Evolutionary conservation across 2,888 invertebrate genomes (phyloP).

Genomic region (Norana najaformis): DNA sequence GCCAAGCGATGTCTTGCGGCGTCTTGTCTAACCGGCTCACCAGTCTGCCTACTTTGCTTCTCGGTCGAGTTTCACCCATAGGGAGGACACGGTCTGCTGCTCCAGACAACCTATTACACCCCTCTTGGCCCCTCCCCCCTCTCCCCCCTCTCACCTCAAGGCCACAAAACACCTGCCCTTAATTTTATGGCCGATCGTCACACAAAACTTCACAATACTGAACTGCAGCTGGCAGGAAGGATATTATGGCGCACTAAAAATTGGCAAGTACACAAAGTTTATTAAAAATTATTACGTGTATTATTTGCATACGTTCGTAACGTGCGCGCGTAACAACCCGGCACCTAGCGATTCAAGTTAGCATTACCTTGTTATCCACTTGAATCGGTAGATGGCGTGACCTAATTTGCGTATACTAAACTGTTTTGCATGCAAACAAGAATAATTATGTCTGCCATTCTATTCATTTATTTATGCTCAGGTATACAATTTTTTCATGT

Average conservation of each 20-base stretch:
- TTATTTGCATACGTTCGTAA: too few species aligned
- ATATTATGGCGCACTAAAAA: neutral
- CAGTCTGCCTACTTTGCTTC: neutral
- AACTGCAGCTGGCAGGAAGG: too few species aligned
- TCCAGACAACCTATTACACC: neutral
- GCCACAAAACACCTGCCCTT: neutral
- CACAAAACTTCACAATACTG: neutral
- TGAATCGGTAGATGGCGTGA: neutral
- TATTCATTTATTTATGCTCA: neutral
- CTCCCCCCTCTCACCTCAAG: neutral
- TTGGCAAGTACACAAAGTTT: too few species aligned
- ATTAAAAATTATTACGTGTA: too few species aligned
- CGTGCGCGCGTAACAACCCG: too few species aligned
- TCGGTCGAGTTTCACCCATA: neutral
- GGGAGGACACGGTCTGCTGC: neutral
- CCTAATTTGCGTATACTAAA: neutral
- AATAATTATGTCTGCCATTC: neutral
- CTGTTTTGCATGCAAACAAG: too few species aligned
- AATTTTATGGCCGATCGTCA: neutral
- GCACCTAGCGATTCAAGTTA: neutral
- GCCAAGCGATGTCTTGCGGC: neutral
- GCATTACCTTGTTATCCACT: neutral
- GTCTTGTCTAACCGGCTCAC: slow-evolving; percentile 5
- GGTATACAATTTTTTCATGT: too few species aligned
- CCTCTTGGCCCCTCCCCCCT: neutral